Conservation (phyloP, 2,888 invertebrate species). For the Drosophila infuscata region DNA sequence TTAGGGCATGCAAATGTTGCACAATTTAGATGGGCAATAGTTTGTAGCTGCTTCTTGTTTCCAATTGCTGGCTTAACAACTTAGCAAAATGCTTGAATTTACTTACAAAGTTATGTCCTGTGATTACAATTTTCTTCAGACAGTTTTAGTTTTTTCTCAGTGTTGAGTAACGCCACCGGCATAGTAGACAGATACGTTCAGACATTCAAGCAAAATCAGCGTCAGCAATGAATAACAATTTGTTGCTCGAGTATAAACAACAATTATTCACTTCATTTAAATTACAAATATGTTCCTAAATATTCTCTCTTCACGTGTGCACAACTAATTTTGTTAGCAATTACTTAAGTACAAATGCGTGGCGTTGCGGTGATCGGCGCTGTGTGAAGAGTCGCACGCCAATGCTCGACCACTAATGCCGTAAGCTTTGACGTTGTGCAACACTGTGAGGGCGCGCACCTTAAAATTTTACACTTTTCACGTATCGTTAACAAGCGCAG, state of each 20-base stretch:
- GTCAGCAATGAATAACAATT: slow-evolving; percentile 5
- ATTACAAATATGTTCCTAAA: slow-evolving; percentile 18
- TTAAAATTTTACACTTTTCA: slow-evolving; percentile 8
- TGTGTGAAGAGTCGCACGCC: slow-evolving; percentile 47
- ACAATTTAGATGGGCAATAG: slow-evolving; percentile 47
- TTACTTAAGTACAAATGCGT: slow-evolving; percentile 13
- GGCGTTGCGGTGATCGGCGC: slow-evolving; percentile 45
- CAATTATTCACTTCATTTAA: neutral
- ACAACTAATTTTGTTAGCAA: neutral
- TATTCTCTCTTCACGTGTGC: neutral
- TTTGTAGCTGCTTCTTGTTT: slow-evolving; percentile 37
- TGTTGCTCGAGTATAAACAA: neutral
- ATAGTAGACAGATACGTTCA: slow-evolving; percentile 57
- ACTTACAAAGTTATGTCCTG: slow-evolving; percentile 82
- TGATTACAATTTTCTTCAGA: slow-evolving; percentile 72
- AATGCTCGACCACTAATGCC: slow-evolving; percentile 37
- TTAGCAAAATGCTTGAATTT: slow-evolving; percentile 53
- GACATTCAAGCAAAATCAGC: slow-evolving; percentile 26
- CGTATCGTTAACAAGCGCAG: neutral
- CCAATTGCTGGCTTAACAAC: slow-evolving; percentile 11
- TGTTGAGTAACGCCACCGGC: slow-evolving; percentile 62
- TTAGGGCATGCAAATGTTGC: slow-evolving; percentile 38
- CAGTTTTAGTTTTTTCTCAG: slow-evolving; percentile 74
- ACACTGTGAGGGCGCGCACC: slow-evolving; percentile 63
- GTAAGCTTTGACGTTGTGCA: slow-evolving; percentile 34